phyloP scores from a whole-genome alignment of 2,888 invertebrate genomes.

The Onchidella celtica region DNA sequence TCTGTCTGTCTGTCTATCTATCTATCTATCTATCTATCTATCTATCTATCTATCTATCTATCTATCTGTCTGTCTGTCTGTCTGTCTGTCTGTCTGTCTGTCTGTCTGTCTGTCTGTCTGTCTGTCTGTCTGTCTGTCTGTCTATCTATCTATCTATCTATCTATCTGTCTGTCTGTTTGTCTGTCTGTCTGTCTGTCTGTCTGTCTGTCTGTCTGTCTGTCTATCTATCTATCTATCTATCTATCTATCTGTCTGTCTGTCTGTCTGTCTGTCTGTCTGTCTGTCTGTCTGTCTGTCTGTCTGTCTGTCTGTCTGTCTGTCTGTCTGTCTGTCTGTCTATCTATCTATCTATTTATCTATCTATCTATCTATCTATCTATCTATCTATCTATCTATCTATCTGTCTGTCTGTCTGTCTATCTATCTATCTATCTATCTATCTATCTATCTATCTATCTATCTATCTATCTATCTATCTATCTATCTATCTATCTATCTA shows the following conservation, averaged over 20 bases:
- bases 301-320: neutral
- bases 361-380: neutral
- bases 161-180: neutral
- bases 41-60: neutral
- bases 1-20: too few species aligned
- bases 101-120: neutral
- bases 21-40: neutral
- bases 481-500: neutral
- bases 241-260: neutral
- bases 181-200: neutral
- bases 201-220: neutral
- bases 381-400: neutral
- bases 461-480: neutral
- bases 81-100: constrained; percentile 6
- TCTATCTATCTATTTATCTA: neutral
- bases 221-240: neutral
- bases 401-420: neutral
- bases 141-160: neutral
- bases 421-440: neutral
- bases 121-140: neutral
- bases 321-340: neutral
- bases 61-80: constrained; percentile 17
- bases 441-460: neutral
- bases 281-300: neutral
- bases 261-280: neutral